Percentiles rank a stretch among this genome's conserved stretches.
Conservation (phyloP, 2,797 vertebrate genomes). For the Rhabdophis nuchalis region DNA sequence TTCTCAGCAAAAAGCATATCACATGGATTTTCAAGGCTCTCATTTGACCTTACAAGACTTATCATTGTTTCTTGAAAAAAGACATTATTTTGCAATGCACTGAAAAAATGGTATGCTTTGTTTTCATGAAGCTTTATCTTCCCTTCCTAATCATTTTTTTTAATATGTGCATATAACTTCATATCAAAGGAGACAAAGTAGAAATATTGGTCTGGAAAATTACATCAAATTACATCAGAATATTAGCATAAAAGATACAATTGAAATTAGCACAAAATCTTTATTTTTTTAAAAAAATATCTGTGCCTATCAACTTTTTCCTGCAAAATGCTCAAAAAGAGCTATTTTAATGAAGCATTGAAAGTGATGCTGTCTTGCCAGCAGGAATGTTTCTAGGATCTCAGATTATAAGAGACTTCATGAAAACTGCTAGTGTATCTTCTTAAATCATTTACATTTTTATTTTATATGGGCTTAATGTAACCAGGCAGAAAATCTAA, state of each 20-base stretch:
- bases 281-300: constrained; percentile 34
- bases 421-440: constrained; percentile 71
- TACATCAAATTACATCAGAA: neutral
- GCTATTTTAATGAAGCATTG: constrained; percentile 71
- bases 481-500: constrained; percentile 81
- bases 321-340: constrained; percentile 61
- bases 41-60: neutral
- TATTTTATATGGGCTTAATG: constrained; percentile 71
- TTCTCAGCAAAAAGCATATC: neutral
- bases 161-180: neutral
- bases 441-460: constrained; percentile 76
- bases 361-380: constrained; percentile 74
- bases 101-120: constrained; percentile 15
- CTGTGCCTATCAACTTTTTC: constrained; percentile 64
- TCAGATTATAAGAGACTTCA: constrained; percentile 71
- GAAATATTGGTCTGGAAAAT: constrained; percentile 6
- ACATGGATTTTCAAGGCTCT: neutral
- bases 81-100: neutral
- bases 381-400: constrained; percentile 67
- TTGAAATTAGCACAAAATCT: constrained; percentile 52
- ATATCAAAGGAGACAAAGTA: constrained; percentile 3
- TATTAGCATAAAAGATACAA: constrained; percentile 37
- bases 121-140: neutral
- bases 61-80: neutral
- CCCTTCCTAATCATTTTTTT: neutral